Base-by-base conservation (phyloP, 2,888 invertebrate species). In the Tubiluchus corallicola region DNA sequence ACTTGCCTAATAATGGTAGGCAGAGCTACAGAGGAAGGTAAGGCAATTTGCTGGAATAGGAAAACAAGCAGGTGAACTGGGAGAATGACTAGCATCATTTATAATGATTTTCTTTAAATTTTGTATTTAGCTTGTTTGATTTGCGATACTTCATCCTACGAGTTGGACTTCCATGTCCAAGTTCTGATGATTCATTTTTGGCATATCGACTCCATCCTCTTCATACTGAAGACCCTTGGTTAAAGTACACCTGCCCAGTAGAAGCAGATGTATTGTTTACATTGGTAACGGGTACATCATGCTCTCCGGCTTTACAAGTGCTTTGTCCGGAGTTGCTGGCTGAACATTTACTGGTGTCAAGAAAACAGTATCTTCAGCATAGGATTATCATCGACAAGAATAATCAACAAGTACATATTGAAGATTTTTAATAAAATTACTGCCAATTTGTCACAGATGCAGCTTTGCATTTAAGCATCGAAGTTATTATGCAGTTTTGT, bases 281-380 rank as follows among this genome's bases (percentile, higher is more conserved):
- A 9, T n/a, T 29, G 29, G 9, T 29, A 9, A 29, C 29, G 9
- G 29, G 29, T n/a, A 9, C 29, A 9, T 29, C n/a, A 9, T n/a
- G n/a, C 29, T 29, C 29, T n/a, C 29, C 29, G n/a, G 9, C 29
- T 29, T 29, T 29, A 29, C 29, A 29, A n/a, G 29, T 29, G 29
- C 9, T 29, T n/a, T 9, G 29, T 9, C 29, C 9, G n/a, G 29
- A 9, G 29, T 29, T 29, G 29, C 29, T 29, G 29, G 29, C 9
- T 9, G 29, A 29, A n/a, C 29, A 29, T 9, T n/a, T 29, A n/a
- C 9, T 9, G 29, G 9, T 29, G 29, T 9, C 29, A 9, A 29
- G 9, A 9, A 29, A n/a, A 29, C 29, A 29, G 29, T 29, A 9
- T n/a, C 29, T 29, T 9, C 9, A 29, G 29, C 29, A 29, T n/a